Percentiles rank a stretch among this genome's conserved stretches.
Conservation (phyloP, 2,888 invertebrate genomes). For the Macrosiphum euphorbiae region DNA sequence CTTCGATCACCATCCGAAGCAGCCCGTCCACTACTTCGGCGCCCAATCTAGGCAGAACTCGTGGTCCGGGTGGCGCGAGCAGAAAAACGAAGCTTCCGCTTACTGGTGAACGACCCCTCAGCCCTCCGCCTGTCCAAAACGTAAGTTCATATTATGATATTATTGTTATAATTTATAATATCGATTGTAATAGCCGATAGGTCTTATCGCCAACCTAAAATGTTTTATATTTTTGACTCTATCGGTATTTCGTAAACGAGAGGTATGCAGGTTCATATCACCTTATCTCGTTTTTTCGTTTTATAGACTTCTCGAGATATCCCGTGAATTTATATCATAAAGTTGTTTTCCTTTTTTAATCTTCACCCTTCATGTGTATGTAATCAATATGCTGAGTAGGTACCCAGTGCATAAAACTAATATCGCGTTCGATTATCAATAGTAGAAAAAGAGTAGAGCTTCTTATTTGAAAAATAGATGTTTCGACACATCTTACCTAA, state of each 20-base stretch:
- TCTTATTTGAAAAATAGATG: too few species aligned
- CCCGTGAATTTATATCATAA: fast-evolving
- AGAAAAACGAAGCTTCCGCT: neutral
- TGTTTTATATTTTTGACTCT: too few species aligned
- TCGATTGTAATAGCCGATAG: neutral
- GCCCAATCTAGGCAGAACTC: slow-evolving; percentile 40
- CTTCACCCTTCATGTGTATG: too few species aligned
- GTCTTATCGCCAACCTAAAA: too few species aligned
- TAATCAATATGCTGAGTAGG: too few species aligned
- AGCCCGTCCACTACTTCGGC: slow-evolving; percentile 55
- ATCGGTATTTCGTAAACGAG: neutral
- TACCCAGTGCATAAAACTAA: too few species aligned
- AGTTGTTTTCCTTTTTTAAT: too few species aligned
- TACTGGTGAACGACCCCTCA: slow-evolving; percentile 40
- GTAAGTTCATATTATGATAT: slow-evolving; percentile 10
- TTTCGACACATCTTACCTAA: too few species aligned
- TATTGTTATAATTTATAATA: neutral
- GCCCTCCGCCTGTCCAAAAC: neutral
- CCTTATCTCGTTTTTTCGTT: neutral
- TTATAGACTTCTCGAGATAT: neutral
- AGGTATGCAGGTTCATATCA: too few species aligned
- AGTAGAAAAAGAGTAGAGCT: too few species aligned
- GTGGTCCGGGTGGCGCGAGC: slow-evolving; percentile 34
- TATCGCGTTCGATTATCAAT: too few species aligned
- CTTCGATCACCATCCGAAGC: neutral